Evolutionary conservation across 2,797 vertebrate genomes (phyloP).

Genomic region (Sibirionetta formosa): DNA sequence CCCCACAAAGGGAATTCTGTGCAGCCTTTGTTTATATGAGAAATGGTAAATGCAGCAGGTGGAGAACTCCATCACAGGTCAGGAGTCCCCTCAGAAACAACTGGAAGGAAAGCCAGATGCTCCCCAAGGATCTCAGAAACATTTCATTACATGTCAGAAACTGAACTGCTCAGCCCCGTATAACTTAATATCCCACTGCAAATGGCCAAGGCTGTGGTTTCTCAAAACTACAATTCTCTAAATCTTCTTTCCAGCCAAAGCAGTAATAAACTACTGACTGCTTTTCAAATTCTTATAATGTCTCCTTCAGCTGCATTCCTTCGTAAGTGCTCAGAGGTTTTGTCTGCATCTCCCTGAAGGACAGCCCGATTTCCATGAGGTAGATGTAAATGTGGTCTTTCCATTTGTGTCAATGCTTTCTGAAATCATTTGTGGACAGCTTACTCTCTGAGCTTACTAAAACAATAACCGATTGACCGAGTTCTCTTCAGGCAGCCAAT

Average conservation of each 20-base stretch:
- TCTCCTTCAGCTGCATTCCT: background rate
- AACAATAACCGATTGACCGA: background rate
- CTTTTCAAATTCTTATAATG: background rate
- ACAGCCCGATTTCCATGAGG: background rate
- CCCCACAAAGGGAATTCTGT: background rate
- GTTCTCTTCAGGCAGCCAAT: background rate
- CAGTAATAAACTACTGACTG: background rate
- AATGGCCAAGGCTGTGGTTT: background rate
- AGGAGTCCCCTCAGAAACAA: background rate
- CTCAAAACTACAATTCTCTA: background rate
- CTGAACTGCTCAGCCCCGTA: accelerated
- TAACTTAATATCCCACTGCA: background rate
- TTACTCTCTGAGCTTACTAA: background rate
- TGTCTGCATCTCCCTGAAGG: background rate
- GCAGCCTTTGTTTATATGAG: accelerated
- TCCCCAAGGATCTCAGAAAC: background rate
- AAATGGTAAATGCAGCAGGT: background rate
- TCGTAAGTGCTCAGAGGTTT: background rate
- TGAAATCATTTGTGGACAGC: background rate
- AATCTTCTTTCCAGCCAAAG: background rate
- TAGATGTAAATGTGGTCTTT: background rate
- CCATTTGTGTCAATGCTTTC: background rate
- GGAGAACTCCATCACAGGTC: background rate
- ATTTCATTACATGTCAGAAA: background rate
- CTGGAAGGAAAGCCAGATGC: background rate